Base-by-base conservation (phyloP, 2,113 vertebrate species). In the Sialia sialis region DNA sequence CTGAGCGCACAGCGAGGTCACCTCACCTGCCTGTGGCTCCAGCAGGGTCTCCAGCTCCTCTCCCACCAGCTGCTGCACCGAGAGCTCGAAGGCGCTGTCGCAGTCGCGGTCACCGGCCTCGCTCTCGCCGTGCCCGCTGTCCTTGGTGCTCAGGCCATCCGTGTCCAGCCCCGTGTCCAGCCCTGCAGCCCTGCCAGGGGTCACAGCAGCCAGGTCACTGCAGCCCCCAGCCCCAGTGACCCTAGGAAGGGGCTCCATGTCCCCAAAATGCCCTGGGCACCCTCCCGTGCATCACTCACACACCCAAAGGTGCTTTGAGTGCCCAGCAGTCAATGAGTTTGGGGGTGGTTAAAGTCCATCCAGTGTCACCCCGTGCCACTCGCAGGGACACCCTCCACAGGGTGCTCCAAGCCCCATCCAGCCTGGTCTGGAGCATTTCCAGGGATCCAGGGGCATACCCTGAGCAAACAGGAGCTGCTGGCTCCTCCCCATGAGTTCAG, bases 21-120 rank as follows among this genome's bases (percentile, higher is more conserved):
- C 46, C 89, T 96, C 96, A 99, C 99, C 98, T n/a, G 98, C 89
- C 82, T 97, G 96, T 4, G 97, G 95, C 64, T 97, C 98, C 91
- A 99, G 93, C 38, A 99, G 97, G 92, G 96, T 98, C 27, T 97
- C 97, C 54, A 99, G 97, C 73, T 99, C 98, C 92, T 98, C 98
- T 94, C 99, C 98, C 77, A 99, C 97, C 4, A 98, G 98, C 93
- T 98, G 98, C 36, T 98, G 97, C 25, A 98, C 95, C 0, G 98
- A 99, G 17, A 98, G 92, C 89, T 99, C 98, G 34, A 98, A 96
- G 43, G 98, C 98, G 0, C 97, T 94, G 52, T 99, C 98, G 25
- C 96, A 98, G 85, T 98, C 98, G 10, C 97, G 94, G 48, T 99
- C 99, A 16, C 98, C 99, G 0, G 98, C 98, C 76, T 99, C 99